These are phyloP conservation scores for Lethocerus indicus DNA, from an alignment of 1,140 invertebrate species.

Conservation along the genomic window DNA sequence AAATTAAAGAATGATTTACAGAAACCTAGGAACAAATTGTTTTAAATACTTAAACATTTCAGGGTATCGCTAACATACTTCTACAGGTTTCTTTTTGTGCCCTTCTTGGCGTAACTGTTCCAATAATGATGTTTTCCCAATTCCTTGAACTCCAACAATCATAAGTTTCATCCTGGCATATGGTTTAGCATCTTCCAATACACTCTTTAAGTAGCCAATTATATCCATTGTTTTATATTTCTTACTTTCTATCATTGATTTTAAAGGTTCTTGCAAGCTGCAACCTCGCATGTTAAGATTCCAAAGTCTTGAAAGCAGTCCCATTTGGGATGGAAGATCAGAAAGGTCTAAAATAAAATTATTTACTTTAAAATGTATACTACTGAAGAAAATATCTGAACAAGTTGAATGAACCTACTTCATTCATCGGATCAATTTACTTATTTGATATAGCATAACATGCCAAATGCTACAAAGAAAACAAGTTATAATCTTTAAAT, in stretches of 20 bases:
- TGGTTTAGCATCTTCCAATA: slow-evolving; percentile 76
- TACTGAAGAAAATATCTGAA: slow-evolving; percentile 11
- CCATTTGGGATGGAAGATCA: slow-evolving; percentile 87
- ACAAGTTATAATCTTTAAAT: too few species aligned
- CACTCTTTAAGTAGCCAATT: slow-evolving; percentile 83
- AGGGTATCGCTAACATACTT: too few species aligned
- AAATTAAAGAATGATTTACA: too few species aligned
- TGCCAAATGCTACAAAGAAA: too few species aligned
- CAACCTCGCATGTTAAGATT: slow-evolving; percentile 88
- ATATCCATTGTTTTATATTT: slow-evolving; percentile 95
- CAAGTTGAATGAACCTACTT: too few species aligned
- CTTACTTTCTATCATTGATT: slow-evolving; percentile 81
- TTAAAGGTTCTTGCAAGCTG: slow-evolving; percentile 70
- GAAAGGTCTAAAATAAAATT: slow-evolving; percentile 43
- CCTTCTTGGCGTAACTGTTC: slow-evolving; percentile 78
- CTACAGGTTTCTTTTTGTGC: slow-evolving; percentile 53
- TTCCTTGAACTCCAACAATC: slow-evolving; percentile 89
- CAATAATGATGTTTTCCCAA: slow-evolving; percentile 85
- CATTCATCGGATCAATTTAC: too few species aligned
- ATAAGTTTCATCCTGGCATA: slow-evolving; percentile 95
- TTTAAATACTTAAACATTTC: too few species aligned
- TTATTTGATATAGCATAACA: too few species aligned
- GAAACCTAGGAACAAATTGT: too few species aligned
- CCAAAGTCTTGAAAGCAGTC: slow-evolving; percentile 82
- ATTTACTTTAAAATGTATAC: slow-evolving; percentile 1